phyloP scores from a whole-genome alignment of 2,888 invertebrate species.

The Petrolisthes cinctipes region DNA sequence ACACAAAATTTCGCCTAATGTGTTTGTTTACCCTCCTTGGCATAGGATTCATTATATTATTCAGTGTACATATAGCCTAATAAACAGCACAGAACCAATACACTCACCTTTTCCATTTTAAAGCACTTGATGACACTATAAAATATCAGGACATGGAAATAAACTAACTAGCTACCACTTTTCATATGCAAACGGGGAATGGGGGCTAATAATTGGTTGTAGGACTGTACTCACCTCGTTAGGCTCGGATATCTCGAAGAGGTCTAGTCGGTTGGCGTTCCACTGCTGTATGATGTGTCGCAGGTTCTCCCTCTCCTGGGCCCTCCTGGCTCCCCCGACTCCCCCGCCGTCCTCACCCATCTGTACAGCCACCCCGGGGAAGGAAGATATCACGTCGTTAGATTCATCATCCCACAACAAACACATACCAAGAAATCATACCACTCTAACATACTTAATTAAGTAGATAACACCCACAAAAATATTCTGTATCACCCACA shows the following conservation, averaged over 20 bases:
- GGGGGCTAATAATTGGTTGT: neutral
- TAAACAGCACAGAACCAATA: no score
- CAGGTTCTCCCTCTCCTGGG: constrained; percentile 87
- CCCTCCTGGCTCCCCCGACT: constrained; percentile 60
- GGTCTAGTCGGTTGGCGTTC: constrained; percentile 98
- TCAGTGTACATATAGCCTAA: no score
- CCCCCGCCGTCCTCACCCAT: constrained; percentile 54
- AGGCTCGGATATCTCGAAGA: constrained; percentile 97
- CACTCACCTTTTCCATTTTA: no score
- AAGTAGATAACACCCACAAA: no score
- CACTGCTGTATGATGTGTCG: constrained; percentile 97
- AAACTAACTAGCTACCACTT: neutral
- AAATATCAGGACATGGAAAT: no score
- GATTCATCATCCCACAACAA: neutral
- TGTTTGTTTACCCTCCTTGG: no score
- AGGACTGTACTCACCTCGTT: constrained; percentile 87
- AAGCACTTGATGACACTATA: no score
- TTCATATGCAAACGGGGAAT: neutral
- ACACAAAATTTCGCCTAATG: no score
- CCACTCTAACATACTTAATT: no score
- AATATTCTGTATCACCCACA: no score
- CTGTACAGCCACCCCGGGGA: constrained; percentile 15
- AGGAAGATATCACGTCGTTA: neutral
- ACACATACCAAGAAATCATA: neutral
- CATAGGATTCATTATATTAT: no score